Conservation (phyloP, 1,140 invertebrate species). For the Rhizoglyphus robini region DNA sequence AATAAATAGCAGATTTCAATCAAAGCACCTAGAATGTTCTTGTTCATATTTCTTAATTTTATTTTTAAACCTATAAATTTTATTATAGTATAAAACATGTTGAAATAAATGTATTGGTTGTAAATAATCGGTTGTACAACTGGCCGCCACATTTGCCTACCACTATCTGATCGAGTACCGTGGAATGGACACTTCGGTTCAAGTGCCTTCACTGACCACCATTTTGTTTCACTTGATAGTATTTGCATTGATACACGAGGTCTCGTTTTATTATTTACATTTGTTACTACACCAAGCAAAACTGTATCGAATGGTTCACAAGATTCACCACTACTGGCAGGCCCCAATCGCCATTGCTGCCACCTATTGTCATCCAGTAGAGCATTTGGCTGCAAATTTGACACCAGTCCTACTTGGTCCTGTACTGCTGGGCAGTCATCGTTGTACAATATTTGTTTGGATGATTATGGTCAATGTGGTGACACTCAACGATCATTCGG, state of each 20-base stretch:
- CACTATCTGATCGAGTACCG: not conserved
- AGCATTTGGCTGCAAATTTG: constrained; percentile 68
- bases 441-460: constrained; percentile 68
- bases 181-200: not conserved
- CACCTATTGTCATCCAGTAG: constrained; percentile 72
- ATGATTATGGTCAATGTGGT: constrained; percentile 60
- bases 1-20: no score
- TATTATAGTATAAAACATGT: no score
- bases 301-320: constrained; percentile 70
- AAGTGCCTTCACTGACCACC: not conserved
- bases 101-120: no score
- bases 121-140: not conserved
- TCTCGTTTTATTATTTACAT: constrained; percentile 8
- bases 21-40: no score
- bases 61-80: no score
- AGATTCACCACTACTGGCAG: constrained; percentile 74
- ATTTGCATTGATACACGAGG: not conserved
- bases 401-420: constrained; percentile 64
- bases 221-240: not conserved
- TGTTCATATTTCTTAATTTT: no score
- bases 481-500: constrained; percentile 70
- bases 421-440: constrained; percentile 61
- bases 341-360: constrained; percentile 65
- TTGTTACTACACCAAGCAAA: constrained; percentile 55
- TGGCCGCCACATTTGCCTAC: not conserved